phyloP scores from a whole-genome alignment of 2,797 vertebrate genomes.

The Eleutherodactylus coqui region DNA sequence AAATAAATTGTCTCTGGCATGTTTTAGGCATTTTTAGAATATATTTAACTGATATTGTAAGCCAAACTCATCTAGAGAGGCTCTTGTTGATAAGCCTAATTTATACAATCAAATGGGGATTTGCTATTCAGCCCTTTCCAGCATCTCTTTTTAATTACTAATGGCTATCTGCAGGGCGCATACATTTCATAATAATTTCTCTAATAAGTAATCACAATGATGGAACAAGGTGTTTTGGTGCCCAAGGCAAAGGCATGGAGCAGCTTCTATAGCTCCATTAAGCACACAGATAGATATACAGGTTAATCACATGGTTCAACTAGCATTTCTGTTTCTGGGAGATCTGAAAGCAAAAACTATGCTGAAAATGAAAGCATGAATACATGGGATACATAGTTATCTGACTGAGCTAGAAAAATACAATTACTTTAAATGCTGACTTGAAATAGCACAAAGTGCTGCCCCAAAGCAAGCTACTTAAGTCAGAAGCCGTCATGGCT shows the following conservation, averaged over 20 bases:
- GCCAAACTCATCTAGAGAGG: slow-evolving; percentile 74
- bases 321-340: not conserved
- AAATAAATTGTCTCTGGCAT: slow-evolving; percentile 85
- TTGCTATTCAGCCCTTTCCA: not conserved
- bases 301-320: slow-evolving; percentile 15
- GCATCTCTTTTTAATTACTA: slow-evolving; percentile 4
- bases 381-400: not conserved
- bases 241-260: slow-evolving; percentile 10
- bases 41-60: slow-evolving; percentile 78
- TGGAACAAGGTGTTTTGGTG: slow-evolving; percentile 3
- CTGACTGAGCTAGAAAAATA: not conserved
- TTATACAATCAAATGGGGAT: not conserved
- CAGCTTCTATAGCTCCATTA: not conserved
- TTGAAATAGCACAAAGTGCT: not conserved
- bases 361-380: not conserved
- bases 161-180: not conserved
- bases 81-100: slow-evolving; percentile 63
- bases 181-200: slow-evolving; percentile 21
- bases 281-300: not conserved
- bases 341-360: not conserved
- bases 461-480: not conserved
- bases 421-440: not conserved
- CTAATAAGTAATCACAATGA: not conserved
- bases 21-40: slow-evolving; percentile 79
- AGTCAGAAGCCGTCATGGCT: not conserved